phyloP scores from a whole-genome alignment of 2,888 invertebrate species.

The Apomyelois bistriatella region DNA sequence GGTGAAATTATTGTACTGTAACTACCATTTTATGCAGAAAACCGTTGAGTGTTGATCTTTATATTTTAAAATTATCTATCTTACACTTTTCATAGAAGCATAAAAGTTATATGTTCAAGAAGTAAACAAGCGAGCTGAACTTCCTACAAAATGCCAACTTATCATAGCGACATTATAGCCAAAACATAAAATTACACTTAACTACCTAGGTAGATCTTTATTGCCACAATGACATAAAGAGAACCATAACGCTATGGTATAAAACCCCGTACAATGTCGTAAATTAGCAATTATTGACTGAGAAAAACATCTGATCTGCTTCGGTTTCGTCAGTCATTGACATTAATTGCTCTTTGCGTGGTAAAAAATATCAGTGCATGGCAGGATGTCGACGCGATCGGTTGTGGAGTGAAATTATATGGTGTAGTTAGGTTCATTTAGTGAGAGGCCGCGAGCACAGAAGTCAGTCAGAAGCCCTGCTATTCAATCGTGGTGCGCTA shows the following conservation, averaged over 20 bases:
- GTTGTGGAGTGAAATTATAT: conserved; percentile 36
- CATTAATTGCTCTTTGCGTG: conserved; percentile 63
- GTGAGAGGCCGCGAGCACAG: conserved; percentile 31
- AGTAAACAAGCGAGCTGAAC: no score
- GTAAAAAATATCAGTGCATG: conserved; percentile 66
- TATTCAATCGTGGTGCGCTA: conserved; percentile 59
- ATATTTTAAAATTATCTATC: no score
- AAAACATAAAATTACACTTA: neutral
- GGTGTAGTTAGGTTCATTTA: conserved; percentile 51
- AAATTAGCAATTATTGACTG: conserved; percentile 49
- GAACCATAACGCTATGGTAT: neutral
- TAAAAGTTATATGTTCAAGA: no score
- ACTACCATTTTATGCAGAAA: no score
- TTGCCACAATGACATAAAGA: neutral
- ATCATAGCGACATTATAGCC: no score
- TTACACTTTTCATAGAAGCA: no score
- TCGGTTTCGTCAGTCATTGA: conserved; percentile 68
- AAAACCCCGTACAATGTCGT: conserved; percentile 13
- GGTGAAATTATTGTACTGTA: no score
- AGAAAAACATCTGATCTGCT: conserved; percentile 54
- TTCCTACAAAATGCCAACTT: no score
- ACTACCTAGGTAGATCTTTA: neutral
- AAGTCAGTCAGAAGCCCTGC: conserved; percentile 39
- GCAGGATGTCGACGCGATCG: conserved; percentile 42
- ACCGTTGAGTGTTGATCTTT: no score